Evolutionary conservation across 1,140 invertebrate species (phyloP).

Genomic region (Myzus persicae): DNA sequence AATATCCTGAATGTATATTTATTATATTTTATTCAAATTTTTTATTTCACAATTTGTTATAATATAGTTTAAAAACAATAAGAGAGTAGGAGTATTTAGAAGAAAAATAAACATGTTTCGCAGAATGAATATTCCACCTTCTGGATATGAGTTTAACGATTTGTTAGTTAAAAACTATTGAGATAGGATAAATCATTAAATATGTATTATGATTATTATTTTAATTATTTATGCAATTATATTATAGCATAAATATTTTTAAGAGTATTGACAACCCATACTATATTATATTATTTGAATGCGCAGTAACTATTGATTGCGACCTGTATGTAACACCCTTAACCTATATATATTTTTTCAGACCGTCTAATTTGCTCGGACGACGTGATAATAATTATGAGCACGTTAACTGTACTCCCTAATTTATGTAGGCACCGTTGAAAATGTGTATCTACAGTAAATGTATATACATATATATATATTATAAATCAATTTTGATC

Average conservation of each 20-base stretch:
- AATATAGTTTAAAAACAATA: not conserved
- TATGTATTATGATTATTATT: not conserved
- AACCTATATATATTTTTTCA: slow-evolving; percentile 24
- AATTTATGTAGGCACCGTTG: too few species aligned
- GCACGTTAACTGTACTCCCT: not conserved
- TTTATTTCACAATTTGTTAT: not conserved
- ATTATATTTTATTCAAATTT: too few species aligned
- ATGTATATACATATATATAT: not conserved
- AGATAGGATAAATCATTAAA: not conserved
- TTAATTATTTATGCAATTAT: not conserved
- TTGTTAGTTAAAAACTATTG: not conserved
- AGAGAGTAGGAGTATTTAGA: not conserved
- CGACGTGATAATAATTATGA: slow-evolving; percentile 33
- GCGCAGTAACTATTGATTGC: not conserved
- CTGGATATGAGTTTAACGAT: not conserved
- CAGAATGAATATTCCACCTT: not conserved
- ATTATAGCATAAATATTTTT: not conserved
- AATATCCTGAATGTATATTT: not conserved
- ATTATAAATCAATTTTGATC: not conserved
- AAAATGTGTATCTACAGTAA: not conserved
- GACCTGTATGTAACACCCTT: not conserved
- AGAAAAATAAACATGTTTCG: not conserved
- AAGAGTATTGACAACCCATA: not conserved
- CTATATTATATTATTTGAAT: not conserved
- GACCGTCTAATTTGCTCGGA: slow-evolving; percentile 18